Evolutionary conservation across 2,888 invertebrate genomes (phyloP).

Genomic region (Clostera curtula): DNA sequence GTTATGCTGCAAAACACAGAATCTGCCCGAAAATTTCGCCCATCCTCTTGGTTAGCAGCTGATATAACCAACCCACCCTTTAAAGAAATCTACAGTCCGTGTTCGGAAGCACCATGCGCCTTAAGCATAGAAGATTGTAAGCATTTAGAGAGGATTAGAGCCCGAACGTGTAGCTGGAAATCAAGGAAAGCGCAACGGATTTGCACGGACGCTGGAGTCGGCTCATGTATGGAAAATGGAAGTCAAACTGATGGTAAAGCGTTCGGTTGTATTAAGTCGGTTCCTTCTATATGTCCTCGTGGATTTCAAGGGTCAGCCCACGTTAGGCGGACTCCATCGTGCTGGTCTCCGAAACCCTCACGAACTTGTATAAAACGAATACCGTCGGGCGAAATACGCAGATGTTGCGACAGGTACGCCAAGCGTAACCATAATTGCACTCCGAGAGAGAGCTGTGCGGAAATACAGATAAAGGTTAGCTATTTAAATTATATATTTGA

Average conservation of each 20-base stretch:
- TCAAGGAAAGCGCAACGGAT: slow-evolving; percentile 3
- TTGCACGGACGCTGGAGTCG: slow-evolving; percentile 19
- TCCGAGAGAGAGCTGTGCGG: too few relatives aligned
- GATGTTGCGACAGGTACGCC: too few relatives aligned
- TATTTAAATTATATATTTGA: too few relatives aligned
- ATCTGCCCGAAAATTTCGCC: slow-evolving; percentile 21
- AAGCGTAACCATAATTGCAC: too few relatives aligned
- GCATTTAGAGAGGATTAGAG: slow-evolving; percentile 31
- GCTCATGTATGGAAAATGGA: slow-evolving; percentile 18
- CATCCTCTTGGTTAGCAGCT: slow-evolving; percentile 12
- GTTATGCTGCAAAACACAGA: slow-evolving; percentile 25
- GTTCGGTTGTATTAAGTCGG: background rate
- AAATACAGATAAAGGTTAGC: too few relatives aligned
- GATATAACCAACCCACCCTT: slow-evolving; percentile 1
- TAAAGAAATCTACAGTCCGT: background rate
- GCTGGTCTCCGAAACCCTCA: too few relatives aligned
- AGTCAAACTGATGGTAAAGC: slow-evolving; percentile 29
- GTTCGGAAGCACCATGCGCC: slow-evolving; percentile 21
- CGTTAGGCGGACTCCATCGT: background rate
- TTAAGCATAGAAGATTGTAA: slow-evolving; percentile 31
- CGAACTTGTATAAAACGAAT: too few relatives aligned
- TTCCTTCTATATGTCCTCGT: slow-evolving; percentile 3
- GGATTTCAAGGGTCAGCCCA: slow-evolving; percentile 4
- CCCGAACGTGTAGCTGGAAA: slow-evolving; percentile 17
- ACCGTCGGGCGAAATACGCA: too few relatives aligned